Evolutionary conservation across 2,113 vertebrate genomes (phyloP), one percentile per base, ranked within the genome.

Genomic region (Castor canadensis): DNA sequence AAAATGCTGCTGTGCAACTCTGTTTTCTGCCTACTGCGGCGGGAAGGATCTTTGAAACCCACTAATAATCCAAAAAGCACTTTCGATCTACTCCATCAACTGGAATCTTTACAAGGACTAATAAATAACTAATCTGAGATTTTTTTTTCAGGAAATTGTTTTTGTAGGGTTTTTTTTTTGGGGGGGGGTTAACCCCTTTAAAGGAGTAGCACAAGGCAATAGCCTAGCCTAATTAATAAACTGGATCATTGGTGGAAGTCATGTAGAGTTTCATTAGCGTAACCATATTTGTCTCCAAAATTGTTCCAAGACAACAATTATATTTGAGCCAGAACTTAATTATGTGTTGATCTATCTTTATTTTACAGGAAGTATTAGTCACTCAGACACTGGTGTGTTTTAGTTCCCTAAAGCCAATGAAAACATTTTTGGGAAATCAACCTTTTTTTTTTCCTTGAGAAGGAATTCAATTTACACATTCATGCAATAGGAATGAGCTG

Each of bases 301-400:
- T 79, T 56, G 92, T 96, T 96, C 96, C 87, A 96, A 87, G 92
- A 87, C 84, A 92, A 96, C 93, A 97, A 75, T 97, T 95, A 96
- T 47, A 89, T 84, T 90, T 87, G 60, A 93, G 90, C 92, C 92
- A 95, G 82, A 85, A 94, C 58, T 96, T 97, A 95, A 97, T 94
- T 90, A 86, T 86, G 88, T 89, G 93, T 96, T 94, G 89, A 86
- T 93, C 94, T 93, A 87, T 87, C 96, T 97, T 93, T 93, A 93
- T 96, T 94, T 96, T 91, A 96, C 96, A 95, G 96, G 97, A 97
- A 97, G 93, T 76, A 69, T 96, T 89, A 97, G 91, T 95, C 97
- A 95, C 76, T 58, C 89, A 80, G 67, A 87, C 90, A 69, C 73
- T 95, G 86, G 69, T 87, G 86, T 93, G 64, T 79, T 97, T 97